Conservation (phyloP, 2,888 invertebrate species). For the Sarcophaga caerulescens region DNA sequence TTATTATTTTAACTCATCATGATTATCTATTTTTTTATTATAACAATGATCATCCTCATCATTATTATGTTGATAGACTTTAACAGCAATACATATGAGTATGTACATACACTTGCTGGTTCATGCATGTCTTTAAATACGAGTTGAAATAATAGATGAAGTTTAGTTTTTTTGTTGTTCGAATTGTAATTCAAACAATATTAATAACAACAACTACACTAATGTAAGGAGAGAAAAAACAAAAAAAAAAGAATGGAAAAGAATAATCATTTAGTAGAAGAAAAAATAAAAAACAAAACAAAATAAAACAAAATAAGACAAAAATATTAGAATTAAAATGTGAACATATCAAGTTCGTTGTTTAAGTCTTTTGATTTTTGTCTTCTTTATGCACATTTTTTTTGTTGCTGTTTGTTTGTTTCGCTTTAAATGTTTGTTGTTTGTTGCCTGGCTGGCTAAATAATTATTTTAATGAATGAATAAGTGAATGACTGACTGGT, state of each 20-base stretch:
- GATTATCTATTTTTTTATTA: not conserved
- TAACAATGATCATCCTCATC: not conserved
- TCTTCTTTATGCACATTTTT: not conserved
- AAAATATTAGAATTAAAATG: constrained; percentile 56
- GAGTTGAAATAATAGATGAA: not conserved
- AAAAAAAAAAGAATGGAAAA: not conserved
- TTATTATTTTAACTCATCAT: constrained; percentile 1
- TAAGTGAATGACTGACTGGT: not conserved
- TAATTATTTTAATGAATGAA: not conserved
- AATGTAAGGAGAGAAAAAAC: not conserved
- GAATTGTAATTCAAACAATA: constrained; percentile 12
- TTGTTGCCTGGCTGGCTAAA: not conserved
- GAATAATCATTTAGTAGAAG: not conserved
- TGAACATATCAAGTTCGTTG: constrained; percentile 65
- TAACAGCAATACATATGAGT: constrained; percentile 1
- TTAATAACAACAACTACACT: not conserved
- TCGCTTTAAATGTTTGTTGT: not conserved
- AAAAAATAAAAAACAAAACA: not conserved
- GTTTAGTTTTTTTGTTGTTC: not conserved
- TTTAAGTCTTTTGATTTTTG: constrained; percentile 56
- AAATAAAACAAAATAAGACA: constrained; percentile 16
- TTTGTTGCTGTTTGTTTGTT: not conserved
- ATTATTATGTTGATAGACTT: constrained; percentile 33
- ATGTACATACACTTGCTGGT: not conserved
- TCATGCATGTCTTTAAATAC: not conserved